phyloP scores from a whole-genome alignment of 2,797 vertebrate genomes.

The Anisognathus igniventris region DNA sequence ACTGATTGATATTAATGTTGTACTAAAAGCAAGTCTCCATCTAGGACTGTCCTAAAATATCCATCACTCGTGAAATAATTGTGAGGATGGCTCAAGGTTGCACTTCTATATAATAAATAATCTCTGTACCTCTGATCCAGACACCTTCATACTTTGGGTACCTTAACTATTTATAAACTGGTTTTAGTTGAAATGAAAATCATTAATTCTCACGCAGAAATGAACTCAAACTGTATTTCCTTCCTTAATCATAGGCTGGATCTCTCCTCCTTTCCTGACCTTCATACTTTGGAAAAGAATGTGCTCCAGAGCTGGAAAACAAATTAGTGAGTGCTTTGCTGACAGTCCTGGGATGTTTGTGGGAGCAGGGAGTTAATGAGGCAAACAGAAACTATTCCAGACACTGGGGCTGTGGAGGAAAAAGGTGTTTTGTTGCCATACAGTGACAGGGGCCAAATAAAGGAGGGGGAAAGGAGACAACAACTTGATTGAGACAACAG shows the following conservation, averaged over 20 bases:
- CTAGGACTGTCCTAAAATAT: not conserved
- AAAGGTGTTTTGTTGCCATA: not conserved
- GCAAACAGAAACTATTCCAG: not conserved
- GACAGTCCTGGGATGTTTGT: not conserved
- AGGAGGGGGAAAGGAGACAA: not conserved
- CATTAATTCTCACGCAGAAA: not conserved
- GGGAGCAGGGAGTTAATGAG: conserved; percentile 7
- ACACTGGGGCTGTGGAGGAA: not conserved
- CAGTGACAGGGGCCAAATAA: not conserved
- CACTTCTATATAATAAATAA: not conserved
- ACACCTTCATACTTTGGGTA: not conserved
- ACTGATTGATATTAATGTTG: not conserved
- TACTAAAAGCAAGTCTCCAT: not conserved
- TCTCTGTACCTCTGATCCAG: not conserved
- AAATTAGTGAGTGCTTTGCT: not conserved
- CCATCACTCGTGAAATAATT: not conserved
- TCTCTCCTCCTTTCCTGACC: not conserved
- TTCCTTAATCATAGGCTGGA: not conserved
- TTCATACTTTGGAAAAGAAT: conserved; percentile 29
- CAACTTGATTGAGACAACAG: not conserved
- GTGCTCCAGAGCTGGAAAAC: not conserved
- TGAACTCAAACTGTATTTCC: not conserved
- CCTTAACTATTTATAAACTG: not conserved
- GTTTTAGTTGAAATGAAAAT: not conserved
- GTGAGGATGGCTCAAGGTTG: not conserved